phyloP scores from a whole-genome alignment of 2,113 vertebrate genomes.

The Phyllostomus hastatus region DNA sequence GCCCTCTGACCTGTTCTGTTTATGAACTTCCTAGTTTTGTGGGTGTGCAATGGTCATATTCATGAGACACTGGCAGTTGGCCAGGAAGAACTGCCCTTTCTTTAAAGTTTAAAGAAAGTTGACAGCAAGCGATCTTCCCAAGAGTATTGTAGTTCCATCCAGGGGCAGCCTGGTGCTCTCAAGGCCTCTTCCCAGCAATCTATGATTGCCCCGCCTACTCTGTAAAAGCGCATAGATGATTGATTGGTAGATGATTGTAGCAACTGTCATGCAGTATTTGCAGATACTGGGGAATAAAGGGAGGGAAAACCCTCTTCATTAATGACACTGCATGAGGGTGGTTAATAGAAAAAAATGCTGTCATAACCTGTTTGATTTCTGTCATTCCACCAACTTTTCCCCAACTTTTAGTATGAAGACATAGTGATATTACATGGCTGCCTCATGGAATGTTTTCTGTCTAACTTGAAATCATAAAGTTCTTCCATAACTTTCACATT shows the following conservation, averaged over 20 bases:
- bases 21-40: not conserved
- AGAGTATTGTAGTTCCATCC: not conserved
- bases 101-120: not conserved
- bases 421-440: not conserved
- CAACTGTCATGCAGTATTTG: not conserved
- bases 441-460: conserved; percentile 52
- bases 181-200: not conserved
- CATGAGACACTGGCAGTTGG: not conserved
- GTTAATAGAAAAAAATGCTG: not conserved
- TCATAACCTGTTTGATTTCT: not conserved
- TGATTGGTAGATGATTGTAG: not conserved
- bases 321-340: not conserved
- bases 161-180: not conserved
- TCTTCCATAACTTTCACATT: conserved; percentile 46
- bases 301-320: not conserved
- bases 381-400: not conserved
- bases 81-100: not conserved
- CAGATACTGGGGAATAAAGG: not conserved
- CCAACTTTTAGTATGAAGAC: not conserved
- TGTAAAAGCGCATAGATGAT: no score
- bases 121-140: not conserved
- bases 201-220: no score
- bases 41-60: not conserved
- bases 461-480: not conserved
- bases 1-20: not conserved